A percentile compares a stretch with the other conserved stretches of the same genome.
These are phyloP conservation scores for Chiloscyllium punctatum DNA, from an alignment of 2,797 vertebrate genomes.

Conservation along the genomic window DNA sequence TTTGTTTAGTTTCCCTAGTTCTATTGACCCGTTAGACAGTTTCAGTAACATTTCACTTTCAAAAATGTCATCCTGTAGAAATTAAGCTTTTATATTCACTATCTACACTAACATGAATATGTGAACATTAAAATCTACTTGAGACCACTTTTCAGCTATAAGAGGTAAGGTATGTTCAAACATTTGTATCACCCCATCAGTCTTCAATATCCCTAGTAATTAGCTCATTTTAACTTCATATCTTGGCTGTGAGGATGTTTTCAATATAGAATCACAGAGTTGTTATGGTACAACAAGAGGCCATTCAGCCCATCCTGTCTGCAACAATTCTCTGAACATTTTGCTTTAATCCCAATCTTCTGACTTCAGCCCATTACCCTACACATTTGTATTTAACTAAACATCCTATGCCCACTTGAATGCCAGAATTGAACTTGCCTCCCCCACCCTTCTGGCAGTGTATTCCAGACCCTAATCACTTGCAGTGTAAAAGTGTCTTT, in stretches of 20 bases:
- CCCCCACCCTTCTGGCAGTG: no score
- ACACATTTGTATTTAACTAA: no score
- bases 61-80: background rate
- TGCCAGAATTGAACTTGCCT: no score
- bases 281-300: no score
- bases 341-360: no score
- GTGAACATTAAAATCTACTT: background rate
- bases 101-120: background rate
- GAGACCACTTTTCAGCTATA: background rate
- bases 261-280: background rate
- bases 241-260: background rate
- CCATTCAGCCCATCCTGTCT: no score
- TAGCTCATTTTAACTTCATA: background rate
- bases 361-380: no score
- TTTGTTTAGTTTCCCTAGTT: background rate
- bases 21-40: background rate
- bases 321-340: no score
- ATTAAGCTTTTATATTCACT: background rate
- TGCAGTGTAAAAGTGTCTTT: no score
- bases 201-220: background rate
- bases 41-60: background rate
- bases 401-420: no score
- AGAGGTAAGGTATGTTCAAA: background rate
- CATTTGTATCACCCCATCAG: background rate
- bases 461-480: no score